Base-by-base conservation (phyloP, 2,888 invertebrate species). In the Nephrotoma appendiculata region DNA sequence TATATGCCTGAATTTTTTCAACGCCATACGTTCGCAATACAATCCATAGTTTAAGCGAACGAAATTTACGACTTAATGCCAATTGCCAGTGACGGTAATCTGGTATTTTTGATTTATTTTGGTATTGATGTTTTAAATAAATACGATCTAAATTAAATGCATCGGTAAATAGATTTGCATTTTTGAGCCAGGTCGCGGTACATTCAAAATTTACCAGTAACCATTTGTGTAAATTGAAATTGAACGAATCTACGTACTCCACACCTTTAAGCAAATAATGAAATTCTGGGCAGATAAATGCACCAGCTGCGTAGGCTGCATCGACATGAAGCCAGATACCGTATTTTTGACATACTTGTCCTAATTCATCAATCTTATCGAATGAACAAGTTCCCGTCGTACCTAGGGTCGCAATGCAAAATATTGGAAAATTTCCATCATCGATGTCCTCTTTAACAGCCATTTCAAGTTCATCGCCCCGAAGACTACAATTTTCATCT, bases 31-130 rank as follows among this genome's bases (percentile, higher is more conserved):
- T 91, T 89, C 96, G 93, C 89, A 98, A 91, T 0, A 96, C 96
- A 88, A 97, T 96, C 97, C 97, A 98, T 31, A 98, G 90, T 91
- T 97, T 97, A 85, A 98, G 91, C 0, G 97, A 94, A 86, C 97
- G 93, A 90, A 98, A 97, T 89, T 97, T 92, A 86, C 97, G 93
- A 0, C 96, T 96, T 11, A 96, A 92, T 5, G 97, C 95, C 90
- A 97, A 96, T 91, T 97, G 96, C 96, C 96, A 97, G 89, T 97
- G 95, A 92, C 97, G 92, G 88, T 94, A 94, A 88, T 93, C 94
- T 6, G 84, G 84, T 31, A 94, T 94, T 71, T 93, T 92, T 88
- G 92, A 92, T 4, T 93, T 93, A 87, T 93, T 91, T 83, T 94
- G 93, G 88, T 94, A 93, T 43, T 83, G 44, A 1, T 45, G 31